Percentiles rank a stretch among this genome's conserved stretches.
Evolutionary conservation across 1,140 invertebrate species (phyloP).

Genomic region (Penaeus chinensis): DNA sequence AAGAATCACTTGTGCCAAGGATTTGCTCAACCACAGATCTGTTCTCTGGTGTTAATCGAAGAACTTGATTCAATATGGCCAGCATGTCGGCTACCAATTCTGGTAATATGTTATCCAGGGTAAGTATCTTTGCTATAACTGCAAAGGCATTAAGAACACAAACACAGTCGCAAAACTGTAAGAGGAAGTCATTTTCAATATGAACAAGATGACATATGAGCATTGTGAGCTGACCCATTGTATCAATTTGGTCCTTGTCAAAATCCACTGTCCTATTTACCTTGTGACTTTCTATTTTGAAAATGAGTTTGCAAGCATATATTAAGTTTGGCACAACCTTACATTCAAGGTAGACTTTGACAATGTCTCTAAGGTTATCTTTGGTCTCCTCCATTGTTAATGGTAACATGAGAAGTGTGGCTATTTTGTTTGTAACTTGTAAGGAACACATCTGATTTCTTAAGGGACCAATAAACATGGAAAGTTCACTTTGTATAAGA

Average conservation of each 20-base stretch:
- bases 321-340: conserved; percentile 67
- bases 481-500: conserved; percentile 61
- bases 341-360: conserved; percentile 65
- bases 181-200: conserved; percentile 77
- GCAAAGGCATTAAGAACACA: conserved; percentile 75
- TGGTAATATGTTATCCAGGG: conserved; percentile 74
- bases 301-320: conserved; percentile 65
- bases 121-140: conserved; percentile 69
- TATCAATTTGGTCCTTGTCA: conserved; percentile 73
- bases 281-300: conserved; percentile 60
- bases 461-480: conserved; percentile 66
- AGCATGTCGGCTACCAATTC: conserved; percentile 77
- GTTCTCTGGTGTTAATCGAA: conserved; percentile 80
- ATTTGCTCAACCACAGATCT: conserved; percentile 80
- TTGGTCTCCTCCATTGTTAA: conserved; percentile 62
- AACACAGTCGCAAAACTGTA: conserved; percentile 82
- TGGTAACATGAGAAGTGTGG: conserved; percentile 65
- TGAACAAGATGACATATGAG: conserved; percentile 80
- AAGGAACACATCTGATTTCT: conserved; percentile 65
- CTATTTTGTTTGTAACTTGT: conserved; percentile 66
- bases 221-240: conserved; percentile 77
- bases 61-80: conserved; percentile 79
- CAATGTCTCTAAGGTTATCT: conserved; percentile 51
- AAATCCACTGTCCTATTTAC: conserved; percentile 57
- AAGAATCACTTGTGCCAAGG: conserved; percentile 65